A percentile compares a stretch with the other conserved stretches of the same genome.
phyloP scores from a whole-genome alignment of 2,888 invertebrate genomes.

The Phrixothrix hirtus region DNA sequence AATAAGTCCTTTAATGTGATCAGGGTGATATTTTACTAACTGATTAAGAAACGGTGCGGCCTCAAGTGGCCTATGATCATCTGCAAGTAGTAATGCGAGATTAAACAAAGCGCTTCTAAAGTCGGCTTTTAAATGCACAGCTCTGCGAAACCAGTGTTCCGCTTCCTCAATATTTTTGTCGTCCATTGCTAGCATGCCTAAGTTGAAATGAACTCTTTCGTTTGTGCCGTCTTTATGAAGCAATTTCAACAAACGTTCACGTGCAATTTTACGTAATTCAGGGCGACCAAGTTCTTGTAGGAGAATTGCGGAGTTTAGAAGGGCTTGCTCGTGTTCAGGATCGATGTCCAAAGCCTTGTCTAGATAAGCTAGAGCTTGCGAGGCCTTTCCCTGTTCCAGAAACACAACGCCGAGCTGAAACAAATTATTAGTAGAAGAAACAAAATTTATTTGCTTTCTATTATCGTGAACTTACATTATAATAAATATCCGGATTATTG shows the following conservation, averaged over 20 bases:
- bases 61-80: slow-evolving; percentile 84
- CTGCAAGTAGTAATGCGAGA: slow-evolving; percentile 85
- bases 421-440: slow-evolving; percentile 26
- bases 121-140: slow-evolving; percentile 84
- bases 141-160: slow-evolving; percentile 88
- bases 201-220: slow-evolving; percentile 91
- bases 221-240: slow-evolving; percentile 78
- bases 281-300: slow-evolving; percentile 87
- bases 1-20: slow-evolving; percentile 92
- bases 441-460: too few species aligned
- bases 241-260: slow-evolving; percentile 79
- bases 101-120: slow-evolving; percentile 95
- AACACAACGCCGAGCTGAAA: slow-evolving; percentile 89
- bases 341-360: slow-evolving; percentile 91
- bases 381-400: slow-evolving; percentile 88
- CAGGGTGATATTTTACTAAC: slow-evolving; percentile 86
- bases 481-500: slow-evolving; percentile 92
- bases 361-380: slow-evolving; percentile 87
- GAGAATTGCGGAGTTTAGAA: slow-evolving; percentile 92
- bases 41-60: slow-evolving; percentile 92
- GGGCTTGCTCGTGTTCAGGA: slow-evolving; percentile 92
- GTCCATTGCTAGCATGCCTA: slow-evolving; percentile 97
- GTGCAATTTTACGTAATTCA: slow-evolving; percentile 76
- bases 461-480: slow-evolving; percentile 88
- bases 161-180: slow-evolving; percentile 86